These are phyloP conservation scores for Bugulina stolonifera DNA, from an alignment of 2,888 invertebrate species.

Conservation along the genomic window DNA sequence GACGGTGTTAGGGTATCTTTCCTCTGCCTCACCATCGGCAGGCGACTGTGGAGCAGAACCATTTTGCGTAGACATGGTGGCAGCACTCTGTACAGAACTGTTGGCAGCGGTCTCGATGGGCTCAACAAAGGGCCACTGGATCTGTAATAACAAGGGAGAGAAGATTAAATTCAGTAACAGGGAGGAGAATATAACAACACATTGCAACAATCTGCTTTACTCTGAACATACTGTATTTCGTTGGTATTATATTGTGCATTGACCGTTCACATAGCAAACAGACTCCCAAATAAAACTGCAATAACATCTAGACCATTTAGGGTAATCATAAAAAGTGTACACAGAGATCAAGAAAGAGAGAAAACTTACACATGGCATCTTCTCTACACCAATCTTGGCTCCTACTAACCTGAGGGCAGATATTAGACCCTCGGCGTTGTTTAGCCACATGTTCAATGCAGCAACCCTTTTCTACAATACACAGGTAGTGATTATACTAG, in stretches of 20 bases:
- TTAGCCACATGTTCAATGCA: slow-evolving; percentile 58
- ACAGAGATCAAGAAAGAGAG: no score
- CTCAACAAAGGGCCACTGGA: slow-evolving; percentile 1
- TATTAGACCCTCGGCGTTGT: slow-evolving; percentile 41
- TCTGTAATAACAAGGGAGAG: no score
- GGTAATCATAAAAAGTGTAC: no score
- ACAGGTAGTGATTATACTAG: neutral
- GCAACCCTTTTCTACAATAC: slow-evolving; percentile 33
- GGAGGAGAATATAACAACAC: no score
- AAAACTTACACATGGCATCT: slow-evolving; percentile 16
- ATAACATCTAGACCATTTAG: no score
- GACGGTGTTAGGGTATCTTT: neutral
- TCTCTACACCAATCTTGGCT: neutral
- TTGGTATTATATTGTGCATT: no score
- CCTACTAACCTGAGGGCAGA: neutral
- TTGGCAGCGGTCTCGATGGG: neutral
- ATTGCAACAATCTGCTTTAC: no score
- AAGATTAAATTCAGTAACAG: no score
- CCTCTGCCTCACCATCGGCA: neutral
- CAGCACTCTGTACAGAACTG: neutral
- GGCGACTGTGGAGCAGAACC: neutral
- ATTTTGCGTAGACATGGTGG: neutral
- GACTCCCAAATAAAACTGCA: no score
- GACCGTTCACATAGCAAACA: no score
- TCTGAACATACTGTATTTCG: no score